Conservation (phyloP, 2,888 invertebrate genomes). For the Hypomecis punctinalis region DNA sequence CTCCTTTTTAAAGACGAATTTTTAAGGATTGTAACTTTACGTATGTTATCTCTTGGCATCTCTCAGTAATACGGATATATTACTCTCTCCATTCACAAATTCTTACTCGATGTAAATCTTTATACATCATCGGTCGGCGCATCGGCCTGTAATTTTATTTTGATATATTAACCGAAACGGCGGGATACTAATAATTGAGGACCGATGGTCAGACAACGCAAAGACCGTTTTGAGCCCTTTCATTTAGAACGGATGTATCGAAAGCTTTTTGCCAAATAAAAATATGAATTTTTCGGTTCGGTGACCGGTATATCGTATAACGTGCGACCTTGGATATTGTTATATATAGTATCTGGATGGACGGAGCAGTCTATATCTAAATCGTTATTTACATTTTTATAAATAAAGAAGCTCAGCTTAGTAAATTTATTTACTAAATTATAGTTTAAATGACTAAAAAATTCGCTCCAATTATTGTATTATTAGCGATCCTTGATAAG, state of each 20-base stretch:
- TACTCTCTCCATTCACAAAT: slow-evolving; percentile 39
- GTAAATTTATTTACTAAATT: background rate
- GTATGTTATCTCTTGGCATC: too few relatives aligned
- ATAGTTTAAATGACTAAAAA: too few relatives aligned
- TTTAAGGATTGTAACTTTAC: slow-evolving; percentile 1
- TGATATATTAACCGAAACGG: slow-evolving; percentile 73
- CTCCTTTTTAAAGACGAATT: slow-evolving; percentile 1
- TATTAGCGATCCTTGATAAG: too few relatives aligned
- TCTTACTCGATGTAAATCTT: slow-evolving; percentile 43
- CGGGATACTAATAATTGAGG: slow-evolving; percentile 67
- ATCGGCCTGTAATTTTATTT: slow-evolving; percentile 70
- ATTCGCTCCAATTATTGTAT: too few relatives aligned
- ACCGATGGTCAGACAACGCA: slow-evolving; percentile 50
- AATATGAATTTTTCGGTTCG: slow-evolving; percentile 60
- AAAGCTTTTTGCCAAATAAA: slow-evolving; percentile 60
- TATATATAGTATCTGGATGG: background rate
- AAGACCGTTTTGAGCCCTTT: slow-evolving; percentile 55
- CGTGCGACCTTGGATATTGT: slow-evolving; percentile 49
- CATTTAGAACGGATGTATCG: slow-evolving; percentile 68
- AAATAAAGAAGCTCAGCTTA: background rate
- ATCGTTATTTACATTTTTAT: background rate
- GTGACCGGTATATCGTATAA: slow-evolving; percentile 51
- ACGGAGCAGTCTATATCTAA: background rate
- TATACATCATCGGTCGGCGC: slow-evolving; percentile 55
- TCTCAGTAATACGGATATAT: too few relatives aligned